Conservation (phyloP, 2,888 invertebrate species). For the Aspidiotus destructor region DNA sequence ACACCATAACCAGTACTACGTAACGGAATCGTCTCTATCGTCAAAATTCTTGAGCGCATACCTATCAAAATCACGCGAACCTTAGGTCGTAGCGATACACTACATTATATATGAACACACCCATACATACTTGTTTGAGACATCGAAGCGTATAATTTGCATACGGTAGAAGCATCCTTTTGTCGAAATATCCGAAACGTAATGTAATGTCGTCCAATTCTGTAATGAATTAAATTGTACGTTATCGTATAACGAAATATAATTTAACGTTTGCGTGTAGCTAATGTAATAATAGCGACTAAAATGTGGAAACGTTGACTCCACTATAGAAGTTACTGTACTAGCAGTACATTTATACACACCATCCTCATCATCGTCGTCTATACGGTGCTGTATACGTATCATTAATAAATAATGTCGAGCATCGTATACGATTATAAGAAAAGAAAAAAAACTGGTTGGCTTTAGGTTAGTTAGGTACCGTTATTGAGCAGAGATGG, state of each 20-base stretch:
- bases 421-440: constrained; percentile 25
- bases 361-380: too few species aligned
- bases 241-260: constrained; percentile 22
- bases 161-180: background rate
- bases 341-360: too few species aligned
- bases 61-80: too few species aligned
- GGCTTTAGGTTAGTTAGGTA: constrained; percentile 25
- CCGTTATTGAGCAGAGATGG: constrained; percentile 27
- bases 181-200: constrained; percentile 3
- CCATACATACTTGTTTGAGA: too few species aligned
- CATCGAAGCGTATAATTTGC: background rate
- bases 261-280: constrained; percentile 30
- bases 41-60: too few species aligned
- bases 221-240: constrained; percentile 28
- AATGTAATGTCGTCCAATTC: constrained; percentile 20
- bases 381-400: background rate
- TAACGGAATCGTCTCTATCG: too few species aligned
- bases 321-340: too few species aligned
- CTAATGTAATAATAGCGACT: constrained; percentile 29
- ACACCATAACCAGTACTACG: too few species aligned
- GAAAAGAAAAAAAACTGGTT: constrained; percentile 15
- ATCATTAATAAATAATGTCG: constrained; percentile 16
- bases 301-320: constrained; percentile 18
- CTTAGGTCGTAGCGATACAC: too few species aligned
- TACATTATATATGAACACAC: too few species aligned